Conservation (phyloP, 2,113 vertebrate genomes). For the Herpetotheres cachinnans region DNA sequence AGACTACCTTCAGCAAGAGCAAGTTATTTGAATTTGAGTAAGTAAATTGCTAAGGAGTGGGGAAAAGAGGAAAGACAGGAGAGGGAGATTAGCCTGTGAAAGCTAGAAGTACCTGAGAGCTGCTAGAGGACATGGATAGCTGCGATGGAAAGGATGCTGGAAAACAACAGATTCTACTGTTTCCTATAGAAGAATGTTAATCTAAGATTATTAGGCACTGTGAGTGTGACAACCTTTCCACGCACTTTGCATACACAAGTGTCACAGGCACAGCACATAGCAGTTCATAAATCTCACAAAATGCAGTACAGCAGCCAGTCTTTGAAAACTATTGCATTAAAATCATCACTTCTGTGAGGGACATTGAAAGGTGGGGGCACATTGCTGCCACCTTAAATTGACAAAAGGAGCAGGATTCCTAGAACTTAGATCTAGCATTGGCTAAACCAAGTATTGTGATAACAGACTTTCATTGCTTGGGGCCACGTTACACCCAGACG, state of each 20-base stretch:
- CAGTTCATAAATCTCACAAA: background rate
- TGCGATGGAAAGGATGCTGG: background rate
- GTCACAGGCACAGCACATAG: background rate
- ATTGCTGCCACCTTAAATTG: background rate
- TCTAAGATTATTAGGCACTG: background rate
- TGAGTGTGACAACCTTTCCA: background rate
- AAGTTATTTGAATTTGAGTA: slow-evolving; percentile 3
- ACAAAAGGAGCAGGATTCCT: background rate
- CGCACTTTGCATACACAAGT: background rate
- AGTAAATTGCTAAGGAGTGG: background rate
- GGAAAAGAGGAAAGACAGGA: background rate
- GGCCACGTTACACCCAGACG: background rate
- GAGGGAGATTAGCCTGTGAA: background rate
- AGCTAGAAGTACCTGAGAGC: background rate
- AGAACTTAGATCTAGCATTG: background rate
- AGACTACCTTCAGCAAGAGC: background rate
- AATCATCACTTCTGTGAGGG: background rate
- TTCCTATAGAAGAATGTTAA: background rate
- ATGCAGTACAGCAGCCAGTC: background rate
- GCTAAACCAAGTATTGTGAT: background rate
- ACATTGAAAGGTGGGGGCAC: background rate
- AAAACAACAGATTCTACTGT: background rate
- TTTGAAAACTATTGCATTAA: background rate
- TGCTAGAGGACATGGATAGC: background rate
- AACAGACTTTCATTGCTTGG: background rate